These are phyloP conservation scores for Brachionus angularis DNA, from an alignment of 1,140 invertebrate species.

Conservation along the genomic window DNA sequence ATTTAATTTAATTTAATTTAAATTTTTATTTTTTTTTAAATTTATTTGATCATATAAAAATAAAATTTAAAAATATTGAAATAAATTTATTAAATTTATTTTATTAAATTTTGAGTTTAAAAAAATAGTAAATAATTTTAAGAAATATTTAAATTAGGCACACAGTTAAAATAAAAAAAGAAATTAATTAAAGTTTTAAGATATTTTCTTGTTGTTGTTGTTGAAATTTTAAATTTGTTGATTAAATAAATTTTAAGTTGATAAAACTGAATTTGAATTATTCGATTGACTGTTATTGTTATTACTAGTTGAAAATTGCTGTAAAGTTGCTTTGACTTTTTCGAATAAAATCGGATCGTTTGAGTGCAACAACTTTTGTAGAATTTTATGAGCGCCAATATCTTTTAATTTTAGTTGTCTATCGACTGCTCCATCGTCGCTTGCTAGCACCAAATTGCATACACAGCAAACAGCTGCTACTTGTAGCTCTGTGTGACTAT, in stretches of 20 bases:
- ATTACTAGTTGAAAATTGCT: conserved; percentile 36
- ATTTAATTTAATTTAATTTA: background rate
- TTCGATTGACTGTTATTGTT: conserved; percentile 14
- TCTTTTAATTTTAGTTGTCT: conserved; percentile 39
- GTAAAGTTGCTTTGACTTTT: conserved; percentile 34
- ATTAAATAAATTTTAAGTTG: background rate
- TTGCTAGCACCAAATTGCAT: conserved; percentile 10
- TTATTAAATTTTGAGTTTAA: background rate
- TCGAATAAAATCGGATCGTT: conserved; percentile 42
- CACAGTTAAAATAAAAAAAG: background rate
- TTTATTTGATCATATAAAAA: too few species aligned
- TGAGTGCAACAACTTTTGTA: conserved; percentile 37
- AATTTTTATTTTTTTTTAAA: too few species aligned
- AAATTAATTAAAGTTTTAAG: conserved; percentile 1
- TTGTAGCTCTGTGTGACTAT: conserved; percentile 31
- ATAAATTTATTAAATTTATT: background rate
- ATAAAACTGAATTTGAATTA: background rate
- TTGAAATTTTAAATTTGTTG: too few species aligned
- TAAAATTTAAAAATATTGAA: too few species aligned
- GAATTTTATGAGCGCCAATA: conserved; percentile 35
- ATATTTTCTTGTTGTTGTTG: too few species aligned
- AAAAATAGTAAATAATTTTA: conserved; percentile 25
- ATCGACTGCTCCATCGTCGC: conserved; percentile 23
- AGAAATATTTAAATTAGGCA: conserved; percentile 14
- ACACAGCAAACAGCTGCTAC: conserved; percentile 39